Conservation (phyloP, 30 jellyfish, hydroid and myxozoan genomes). For the Cassiopea andromeda region DNA sequence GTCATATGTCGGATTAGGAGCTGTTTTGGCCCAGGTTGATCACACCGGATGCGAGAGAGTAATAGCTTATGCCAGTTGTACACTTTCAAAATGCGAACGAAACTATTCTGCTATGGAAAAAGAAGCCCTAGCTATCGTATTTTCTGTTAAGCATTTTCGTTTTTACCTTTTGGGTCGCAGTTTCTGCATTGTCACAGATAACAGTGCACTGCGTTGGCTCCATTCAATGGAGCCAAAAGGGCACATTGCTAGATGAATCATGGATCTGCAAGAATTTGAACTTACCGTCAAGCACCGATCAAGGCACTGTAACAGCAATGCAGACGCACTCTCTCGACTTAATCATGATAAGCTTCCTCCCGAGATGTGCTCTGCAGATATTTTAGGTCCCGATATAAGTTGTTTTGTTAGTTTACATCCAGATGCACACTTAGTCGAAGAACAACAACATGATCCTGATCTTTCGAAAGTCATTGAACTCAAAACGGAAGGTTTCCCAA, state of each 20-base stretch:
- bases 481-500: neutral
- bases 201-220: neutral
- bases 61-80: no score
- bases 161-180: no score
- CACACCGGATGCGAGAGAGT: no score
- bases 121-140: no score
- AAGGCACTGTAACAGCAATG: neutral
- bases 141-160: no score
- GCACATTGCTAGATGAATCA: neutral
- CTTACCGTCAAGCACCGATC: neutral
- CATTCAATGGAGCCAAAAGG: neutral
- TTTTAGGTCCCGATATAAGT: neutral
- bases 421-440: neutral
- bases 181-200: neutral
- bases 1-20: no score
- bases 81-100: no score
- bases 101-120: no score
- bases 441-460: neutral
- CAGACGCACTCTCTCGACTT: neutral
- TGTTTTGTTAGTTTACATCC: neutral
- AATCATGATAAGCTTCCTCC: neutral
- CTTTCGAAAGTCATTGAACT: neutral
- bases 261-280: neutral
- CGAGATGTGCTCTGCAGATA: neutral
- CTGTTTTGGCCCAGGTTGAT: no score